These are phyloP conservation scores for Saturnia pavonia DNA, from an alignment of 2,888 invertebrate genomes.

Conservation along the genomic window DNA sequence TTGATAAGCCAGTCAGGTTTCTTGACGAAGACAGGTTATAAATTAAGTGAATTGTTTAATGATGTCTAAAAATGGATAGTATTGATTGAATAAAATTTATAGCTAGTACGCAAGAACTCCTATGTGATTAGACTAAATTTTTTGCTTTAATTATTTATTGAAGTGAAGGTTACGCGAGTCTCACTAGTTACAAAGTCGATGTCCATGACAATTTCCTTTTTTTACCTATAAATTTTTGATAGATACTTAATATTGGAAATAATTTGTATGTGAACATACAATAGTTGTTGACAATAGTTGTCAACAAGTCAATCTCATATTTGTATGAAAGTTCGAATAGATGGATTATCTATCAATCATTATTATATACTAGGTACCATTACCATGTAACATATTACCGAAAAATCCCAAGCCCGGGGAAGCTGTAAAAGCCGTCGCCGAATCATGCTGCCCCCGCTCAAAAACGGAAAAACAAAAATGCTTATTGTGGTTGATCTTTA, in stretches of 20 bases:
- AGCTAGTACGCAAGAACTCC: conserved; percentile 22
- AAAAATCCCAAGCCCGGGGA: too few relatives aligned
- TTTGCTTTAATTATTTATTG: conserved; percentile 22
- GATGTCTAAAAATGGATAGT: conserved; percentile 33
- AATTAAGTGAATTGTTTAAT: conserved; percentile 31
- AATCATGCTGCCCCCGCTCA: too few relatives aligned
- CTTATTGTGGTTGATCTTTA: too few relatives aligned
- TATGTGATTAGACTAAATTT: conserved; percentile 30
- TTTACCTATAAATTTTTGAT: neutral
- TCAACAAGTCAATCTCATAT: neutral
- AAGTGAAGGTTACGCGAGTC: conserved; percentile 1
- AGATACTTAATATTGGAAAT: too few relatives aligned
- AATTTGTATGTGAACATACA: too few relatives aligned
- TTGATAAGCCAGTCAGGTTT: conserved; percentile 28
- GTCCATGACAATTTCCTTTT: neutral
- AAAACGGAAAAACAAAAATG: too few relatives aligned
- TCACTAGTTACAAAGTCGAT: neutral
- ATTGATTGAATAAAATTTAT: conserved; percentile 30
- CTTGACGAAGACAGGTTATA: conserved; percentile 26
- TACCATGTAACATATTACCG: too few relatives aligned
- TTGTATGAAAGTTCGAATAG: neutral
- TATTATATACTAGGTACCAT: too few relatives aligned
- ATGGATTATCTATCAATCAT: too few relatives aligned
- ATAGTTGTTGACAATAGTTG: neutral
- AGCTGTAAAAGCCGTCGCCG: too few relatives aligned